Conservation (phyloP, 2,113 vertebrate genomes). For the Harpagus bidentatus region DNA sequence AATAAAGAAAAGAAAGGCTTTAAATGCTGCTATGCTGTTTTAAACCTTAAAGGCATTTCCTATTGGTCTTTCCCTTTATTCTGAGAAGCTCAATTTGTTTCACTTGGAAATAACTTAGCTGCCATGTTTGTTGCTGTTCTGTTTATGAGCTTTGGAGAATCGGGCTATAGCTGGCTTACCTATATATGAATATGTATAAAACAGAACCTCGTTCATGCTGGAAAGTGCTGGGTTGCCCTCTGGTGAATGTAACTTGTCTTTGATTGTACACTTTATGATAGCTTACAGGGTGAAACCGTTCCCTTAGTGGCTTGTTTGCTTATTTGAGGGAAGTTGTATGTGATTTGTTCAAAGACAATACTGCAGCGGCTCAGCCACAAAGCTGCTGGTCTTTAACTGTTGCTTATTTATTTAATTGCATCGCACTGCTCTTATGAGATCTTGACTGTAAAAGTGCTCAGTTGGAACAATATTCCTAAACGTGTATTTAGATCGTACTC, state of each 20-base stretch:
- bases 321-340: background rate
- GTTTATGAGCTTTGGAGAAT: background rate
- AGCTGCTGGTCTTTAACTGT: background rate
- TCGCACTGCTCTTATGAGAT: background rate
- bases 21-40: background rate
- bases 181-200: conserved; percentile 1
- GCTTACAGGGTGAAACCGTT: background rate
- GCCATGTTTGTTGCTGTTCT: background rate
- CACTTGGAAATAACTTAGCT: background rate
- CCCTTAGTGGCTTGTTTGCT: background rate
- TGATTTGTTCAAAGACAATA: background rate
- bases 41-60: background rate
- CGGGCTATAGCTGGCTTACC: background rate
- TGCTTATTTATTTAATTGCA: background rate
- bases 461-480: background rate
- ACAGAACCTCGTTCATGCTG: background rate
- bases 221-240: background rate
- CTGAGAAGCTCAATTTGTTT: background rate
- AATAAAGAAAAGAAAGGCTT: conserved; percentile 38
- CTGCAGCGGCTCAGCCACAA: background rate
- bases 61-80: background rate
- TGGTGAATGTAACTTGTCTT: background rate
- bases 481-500: background rate
- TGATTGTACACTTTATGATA: background rate
- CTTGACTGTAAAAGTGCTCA: background rate